Conservation (phyloP, 2,113 vertebrate genomes). For the Neodon shergylaensis region DNA sequence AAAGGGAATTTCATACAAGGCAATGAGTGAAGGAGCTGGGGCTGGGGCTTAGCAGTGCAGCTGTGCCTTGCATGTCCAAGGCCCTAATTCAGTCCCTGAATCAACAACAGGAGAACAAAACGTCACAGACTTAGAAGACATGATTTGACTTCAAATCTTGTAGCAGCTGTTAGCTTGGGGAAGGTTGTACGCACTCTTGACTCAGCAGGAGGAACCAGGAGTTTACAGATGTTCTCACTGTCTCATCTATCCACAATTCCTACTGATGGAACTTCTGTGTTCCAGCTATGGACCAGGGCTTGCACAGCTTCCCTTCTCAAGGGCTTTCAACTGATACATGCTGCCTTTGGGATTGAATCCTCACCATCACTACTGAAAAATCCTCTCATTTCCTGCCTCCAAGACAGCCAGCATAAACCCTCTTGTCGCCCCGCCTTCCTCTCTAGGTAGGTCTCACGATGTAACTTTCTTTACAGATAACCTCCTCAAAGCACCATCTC, state of each 20-base stretch:
- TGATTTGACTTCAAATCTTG: not conserved
- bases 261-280: not conserved
- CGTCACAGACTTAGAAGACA: not conserved
- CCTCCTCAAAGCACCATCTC: not conserved
- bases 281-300: not conserved
- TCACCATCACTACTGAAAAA: not conserved
- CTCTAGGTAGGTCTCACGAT: not conserved
- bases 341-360: not conserved
- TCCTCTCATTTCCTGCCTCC: slow-evolving; percentile 6
- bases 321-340: not conserved
- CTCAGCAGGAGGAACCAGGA: not conserved
- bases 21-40: not conserved
- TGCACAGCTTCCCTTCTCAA: not conserved
- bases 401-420: not conserved
- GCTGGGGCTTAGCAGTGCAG: not conserved
- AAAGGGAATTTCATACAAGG: not conserved
- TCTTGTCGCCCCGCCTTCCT: not conserved
- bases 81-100: not conserved
- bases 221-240: not conserved
- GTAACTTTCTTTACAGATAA: not conserved
- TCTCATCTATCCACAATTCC: not conserved
- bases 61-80: not conserved
- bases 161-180: not conserved
- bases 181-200: not conserved
- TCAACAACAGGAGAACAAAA: not conserved